Evolutionary conservation across 2,888 invertebrate genomes (phyloP), one percentile per base, ranked within the genome.

Genomic region (Drosophila recens): DNA sequence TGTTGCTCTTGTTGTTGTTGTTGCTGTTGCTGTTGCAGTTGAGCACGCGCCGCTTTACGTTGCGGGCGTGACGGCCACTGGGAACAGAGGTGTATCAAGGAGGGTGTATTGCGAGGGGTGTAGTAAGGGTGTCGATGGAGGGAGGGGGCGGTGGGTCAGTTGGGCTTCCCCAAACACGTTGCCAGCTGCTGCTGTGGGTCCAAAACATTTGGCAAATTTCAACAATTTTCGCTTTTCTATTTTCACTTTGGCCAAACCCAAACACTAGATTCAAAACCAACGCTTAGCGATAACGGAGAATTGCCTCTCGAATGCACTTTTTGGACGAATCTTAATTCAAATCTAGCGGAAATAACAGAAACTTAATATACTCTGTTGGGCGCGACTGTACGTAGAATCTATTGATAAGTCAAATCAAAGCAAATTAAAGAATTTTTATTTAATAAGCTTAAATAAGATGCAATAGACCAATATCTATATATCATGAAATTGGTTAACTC

Each of bases 11-110:
- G 46, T 6, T 27, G 27, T 6, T 27, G 27, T 27, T 27, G 27
- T 27, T 27, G 27, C 5, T 27, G 49, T 61, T 48, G 46, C 33
- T 70, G 82, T 64, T 87, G 89, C 87, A 89, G 78, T 72, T 42
- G 71, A 83, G 78, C 83, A 84, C 83, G 83, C 89, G 79, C 70
- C 75, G 79, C 87, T 75, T 75, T 83, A 78, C 84, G 79, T 78
- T 89, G 72, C 81, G 81, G 70, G 84, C 89, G 89, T 80, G 87
- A 80, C 69, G 77, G 45, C 49, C 48, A 51, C 46, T 53, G 51
- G 27, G 46, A 52, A 34, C 43, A 42, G n/a, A 17, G 36, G 11
- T 30, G 30, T 30, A 8, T 6, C 8, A 8, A 30, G 13, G 11
- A 2, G 17, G 33, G 4, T 6, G 30, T 8, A 27, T 30, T 30